These are phyloP conservation scores for Prionailurus bengalensis DNA, from an alignment of 2,113 vertebrate genomes.

Conservation along the genomic window DNA sequence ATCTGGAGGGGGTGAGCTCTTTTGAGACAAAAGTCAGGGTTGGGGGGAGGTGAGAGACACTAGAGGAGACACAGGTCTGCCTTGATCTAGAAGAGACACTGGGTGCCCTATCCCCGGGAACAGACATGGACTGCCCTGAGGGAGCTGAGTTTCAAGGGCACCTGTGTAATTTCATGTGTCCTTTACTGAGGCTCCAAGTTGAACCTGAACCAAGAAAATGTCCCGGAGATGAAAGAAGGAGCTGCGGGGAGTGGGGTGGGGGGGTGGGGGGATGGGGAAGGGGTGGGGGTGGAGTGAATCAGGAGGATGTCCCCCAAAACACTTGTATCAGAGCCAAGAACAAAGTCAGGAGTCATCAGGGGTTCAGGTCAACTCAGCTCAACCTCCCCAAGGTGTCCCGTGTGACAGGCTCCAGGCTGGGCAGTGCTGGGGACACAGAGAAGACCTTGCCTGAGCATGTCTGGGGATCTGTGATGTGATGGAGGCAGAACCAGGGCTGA, in stretches of 20 bases:
- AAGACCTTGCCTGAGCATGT: background rate
- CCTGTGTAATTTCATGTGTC: background rate
- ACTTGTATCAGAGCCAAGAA: background rate
- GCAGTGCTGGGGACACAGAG: background rate
- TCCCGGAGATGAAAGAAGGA: background rate
- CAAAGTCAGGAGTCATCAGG: background rate
- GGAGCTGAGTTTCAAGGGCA: background rate
- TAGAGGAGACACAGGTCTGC: background rate
- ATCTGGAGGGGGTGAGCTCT: conserved; percentile 63
- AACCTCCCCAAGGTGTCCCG: background rate
- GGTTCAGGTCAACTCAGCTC: background rate
- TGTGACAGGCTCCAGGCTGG: background rate
- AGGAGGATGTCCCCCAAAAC: background rate
- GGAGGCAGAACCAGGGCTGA: background rate
- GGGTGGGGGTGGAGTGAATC: rapidly evolving
- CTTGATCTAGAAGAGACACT: background rate
- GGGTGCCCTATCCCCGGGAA: background rate
- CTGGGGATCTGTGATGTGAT: background rate
- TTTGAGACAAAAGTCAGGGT: background rate
- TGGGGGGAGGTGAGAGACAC: background rate
- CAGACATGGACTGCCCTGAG: background rate
- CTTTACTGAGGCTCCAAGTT: background rate
- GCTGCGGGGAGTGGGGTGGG: rapidly evolving
- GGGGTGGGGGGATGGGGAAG: rapidly evolving
- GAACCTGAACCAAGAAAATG: conserved; percentile 50